Percentiles rank a stretch among this genome's conserved stretches.
Evolutionary conservation across 2,888 invertebrate genomes (phyloP).

Genomic region (Tenthredo scrophulariae): DNA sequence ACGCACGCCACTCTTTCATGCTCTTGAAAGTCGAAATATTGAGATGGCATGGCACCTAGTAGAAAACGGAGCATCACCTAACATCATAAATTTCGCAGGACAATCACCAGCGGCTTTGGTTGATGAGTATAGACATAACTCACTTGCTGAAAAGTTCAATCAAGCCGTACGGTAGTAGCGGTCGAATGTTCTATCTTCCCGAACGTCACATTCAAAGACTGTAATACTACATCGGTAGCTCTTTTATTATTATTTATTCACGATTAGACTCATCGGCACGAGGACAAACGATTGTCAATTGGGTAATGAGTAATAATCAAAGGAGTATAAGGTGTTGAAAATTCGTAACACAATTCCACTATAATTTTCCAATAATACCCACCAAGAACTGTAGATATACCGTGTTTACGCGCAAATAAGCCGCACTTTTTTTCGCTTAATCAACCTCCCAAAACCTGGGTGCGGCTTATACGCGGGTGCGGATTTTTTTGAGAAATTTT

Average conservation of each 20-base stretch:
- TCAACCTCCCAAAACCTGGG: no score
- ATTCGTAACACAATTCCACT: background rate
- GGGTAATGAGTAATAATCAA: background rate
- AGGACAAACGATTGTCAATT: background rate
- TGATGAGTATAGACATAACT: conserved; percentile 59
- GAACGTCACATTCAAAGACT: conserved; percentile 2
- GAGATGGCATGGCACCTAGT: conserved; percentile 63
- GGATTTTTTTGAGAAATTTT: no score
- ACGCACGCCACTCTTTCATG: conserved; percentile 72
- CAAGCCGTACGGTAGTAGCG: conserved; percentile 3
- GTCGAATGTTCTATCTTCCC: background rate
- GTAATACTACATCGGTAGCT: background rate
- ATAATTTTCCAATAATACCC: conserved; percentile 4
- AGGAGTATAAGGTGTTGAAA: background rate
- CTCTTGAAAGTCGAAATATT: conserved; percentile 67
- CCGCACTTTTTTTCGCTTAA: no score
- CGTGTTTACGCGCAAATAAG: no score
- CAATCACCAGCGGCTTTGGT: conserved; percentile 68
- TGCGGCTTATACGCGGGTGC: no score
- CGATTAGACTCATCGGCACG: background rate
- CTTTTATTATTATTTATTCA: background rate
- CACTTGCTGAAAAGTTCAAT: conserved; percentile 29
- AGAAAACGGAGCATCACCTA: conserved; percentile 64
- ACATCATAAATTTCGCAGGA: conserved; percentile 69
- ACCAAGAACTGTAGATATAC: conserved; percentile 24